These are phyloP conservation scores for Boleophthalmus pectinirostris DNA, from an alignment of 2,113 vertebrate genomes.

Conservation along the genomic window DNA sequence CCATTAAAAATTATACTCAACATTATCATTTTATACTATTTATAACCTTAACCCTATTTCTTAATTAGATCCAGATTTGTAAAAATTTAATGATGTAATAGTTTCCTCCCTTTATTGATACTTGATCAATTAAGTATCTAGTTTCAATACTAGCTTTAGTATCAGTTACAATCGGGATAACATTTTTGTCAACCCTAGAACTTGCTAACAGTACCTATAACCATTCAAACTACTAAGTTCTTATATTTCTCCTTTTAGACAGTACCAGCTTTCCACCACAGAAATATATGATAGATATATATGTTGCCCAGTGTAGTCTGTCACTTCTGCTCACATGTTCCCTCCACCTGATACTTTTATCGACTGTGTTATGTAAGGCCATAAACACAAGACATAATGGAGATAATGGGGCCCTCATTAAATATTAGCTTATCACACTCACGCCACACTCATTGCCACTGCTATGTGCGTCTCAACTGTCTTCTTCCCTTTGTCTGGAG, in stretches of 20 bases:
- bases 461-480: background rate
- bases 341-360: conserved; percentile 1
- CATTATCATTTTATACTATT: too few relatives aligned
- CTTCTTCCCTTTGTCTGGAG: conserved; percentile 29
- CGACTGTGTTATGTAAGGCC: background rate
- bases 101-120: too few relatives aligned
- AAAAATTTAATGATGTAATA: too few relatives aligned
- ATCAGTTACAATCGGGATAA: too few relatives aligned
- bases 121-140: too few relatives aligned
- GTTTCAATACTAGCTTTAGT: too few relatives aligned
- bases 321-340: background rate
- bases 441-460: background rate
- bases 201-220: too few relatives aligned
- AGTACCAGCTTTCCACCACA: background rate
- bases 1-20: too few relatives aligned
- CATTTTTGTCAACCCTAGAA: too few relatives aligned
- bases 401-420: conserved; percentile 3
- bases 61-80: too few relatives aligned
- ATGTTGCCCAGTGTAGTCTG: background rate
- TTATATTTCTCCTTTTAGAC: background rate
- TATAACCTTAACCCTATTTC: too few relatives aligned
- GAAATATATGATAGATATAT: background rate
- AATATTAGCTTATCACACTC: conserved; percentile 11
- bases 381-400: conserved; percentile 4
- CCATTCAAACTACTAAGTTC: background rate